Percentiles rank a stretch among this genome's conserved stretches.
phyloP scores from a whole-genome alignment of 2,888 invertebrate species.

The Leptopilina myrica region DNA sequence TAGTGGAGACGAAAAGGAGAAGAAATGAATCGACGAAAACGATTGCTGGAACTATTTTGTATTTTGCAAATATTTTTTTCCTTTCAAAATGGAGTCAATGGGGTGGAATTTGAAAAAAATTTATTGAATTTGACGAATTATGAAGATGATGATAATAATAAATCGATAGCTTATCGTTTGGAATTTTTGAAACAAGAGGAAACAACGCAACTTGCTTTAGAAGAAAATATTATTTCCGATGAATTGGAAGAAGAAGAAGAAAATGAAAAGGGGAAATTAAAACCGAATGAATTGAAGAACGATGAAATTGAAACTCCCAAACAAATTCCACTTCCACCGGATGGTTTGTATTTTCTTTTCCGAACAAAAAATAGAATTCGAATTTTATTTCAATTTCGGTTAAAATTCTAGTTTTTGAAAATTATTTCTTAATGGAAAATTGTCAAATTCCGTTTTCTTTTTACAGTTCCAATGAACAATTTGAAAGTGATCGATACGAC shows the following conservation, averaged over 20 bases:
- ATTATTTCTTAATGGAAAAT: too few species aligned
- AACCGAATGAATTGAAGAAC: neutral
- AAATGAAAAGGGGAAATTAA: neutral
- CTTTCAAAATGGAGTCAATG: conserved; percentile 52
- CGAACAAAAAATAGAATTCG: too few species aligned
- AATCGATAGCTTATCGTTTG: too few species aligned
- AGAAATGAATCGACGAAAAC: conserved; percentile 60
- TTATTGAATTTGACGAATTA: neutral
- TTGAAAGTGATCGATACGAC: neutral
- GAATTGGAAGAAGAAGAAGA: neutral
- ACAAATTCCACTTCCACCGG: too few species aligned
- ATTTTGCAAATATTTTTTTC: conserved; percentile 55
- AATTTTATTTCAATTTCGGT: too few species aligned
- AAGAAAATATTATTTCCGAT: neutral
- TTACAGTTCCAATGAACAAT: neutral
- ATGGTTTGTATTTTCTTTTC: too few species aligned
- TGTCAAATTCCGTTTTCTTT: neutral
- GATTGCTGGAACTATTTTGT: conserved; percentile 57
- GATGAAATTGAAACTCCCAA: neutral
- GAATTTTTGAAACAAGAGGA: neutral
- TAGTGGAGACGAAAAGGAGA: neutral
- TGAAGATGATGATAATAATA: too few species aligned
- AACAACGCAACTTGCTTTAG: neutral
- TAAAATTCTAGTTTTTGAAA: too few species aligned
- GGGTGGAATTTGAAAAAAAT: conserved; percentile 21